Evolutionary conservation across 2,888 invertebrate species (phyloP), one percentile per base, ranked within the genome.

Genomic region (Tyria jacobaeae): DNA sequence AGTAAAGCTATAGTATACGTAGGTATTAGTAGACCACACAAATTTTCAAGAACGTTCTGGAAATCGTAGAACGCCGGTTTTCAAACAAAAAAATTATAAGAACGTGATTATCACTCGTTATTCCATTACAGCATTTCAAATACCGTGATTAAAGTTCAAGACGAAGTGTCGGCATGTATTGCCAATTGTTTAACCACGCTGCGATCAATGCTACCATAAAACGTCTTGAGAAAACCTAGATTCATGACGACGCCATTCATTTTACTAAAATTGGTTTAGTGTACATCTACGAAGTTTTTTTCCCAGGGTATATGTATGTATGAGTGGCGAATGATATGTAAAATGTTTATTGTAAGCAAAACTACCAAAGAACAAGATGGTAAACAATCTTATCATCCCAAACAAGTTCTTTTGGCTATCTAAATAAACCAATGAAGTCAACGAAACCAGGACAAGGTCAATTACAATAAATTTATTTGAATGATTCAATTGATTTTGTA

Each of bases 361-460:
- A 58, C 73, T 73, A 66, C 59, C 53, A 62, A 73, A 71, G 52
- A 25, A 54, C n/a, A n/a, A 15, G 17, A 39, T 24, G 48, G 53
- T 53, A 47, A 63, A 62, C 57, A 68, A 66, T 66, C 60, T 67
- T 70, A 73, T 75, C 73, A 60, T 53, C 15, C 37, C 57, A 62
- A 31, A 60, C 54, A 62, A 50, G 53, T 68, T 62, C 64, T 70
- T 64, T 57, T 70, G 59, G 60, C 34, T 39, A 34, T 39, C 35
- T 51, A 35, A 51, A 35, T 35, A 51, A 51, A 34, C 15, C 14
- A 24, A 51, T 35, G 35, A 24, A 24, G 21, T 51, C 21, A 17
- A 35, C 51, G 35, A 44, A 74, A 64, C 35, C 56, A 64, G 68
- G 72, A 70, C 75, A 76, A 76, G 77, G 72, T 76, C 72, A 63